A percentile compares a stretch with the other conserved stretches of the same genome.
These are phyloP conservation scores for Eupithecia inturbata DNA, from an alignment of 2,888 invertebrate genomes.

Conservation along the genomic window DNA sequence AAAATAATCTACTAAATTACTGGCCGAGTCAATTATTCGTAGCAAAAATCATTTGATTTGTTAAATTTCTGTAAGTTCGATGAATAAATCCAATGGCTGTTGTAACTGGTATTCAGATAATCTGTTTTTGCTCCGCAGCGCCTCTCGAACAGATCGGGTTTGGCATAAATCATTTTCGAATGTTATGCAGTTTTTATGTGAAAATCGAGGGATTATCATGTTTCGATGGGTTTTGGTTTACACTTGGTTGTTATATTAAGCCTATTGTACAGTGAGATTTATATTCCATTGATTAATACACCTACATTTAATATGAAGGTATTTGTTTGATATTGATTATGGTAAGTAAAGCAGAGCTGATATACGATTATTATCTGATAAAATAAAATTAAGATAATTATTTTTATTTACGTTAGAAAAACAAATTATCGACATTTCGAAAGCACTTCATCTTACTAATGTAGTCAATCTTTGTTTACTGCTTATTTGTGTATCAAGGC, in stretches of 20 bases:
- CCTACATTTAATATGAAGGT: neutral
- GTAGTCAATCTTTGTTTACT: neutral
- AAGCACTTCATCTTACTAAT: neutral
- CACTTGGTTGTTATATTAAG: constrained; percentile 32
- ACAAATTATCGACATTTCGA: neutral
- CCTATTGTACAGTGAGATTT: constrained; percentile 29
- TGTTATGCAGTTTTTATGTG: constrained; percentile 77
- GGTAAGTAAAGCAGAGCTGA: neutral
- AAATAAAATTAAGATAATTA: neutral
- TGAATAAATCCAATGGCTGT: constrained; percentile 66
- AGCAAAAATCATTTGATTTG: too few relatives aligned
- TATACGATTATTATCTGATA: neutral
- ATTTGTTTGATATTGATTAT: neutral
- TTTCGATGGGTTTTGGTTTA: constrained; percentile 60
- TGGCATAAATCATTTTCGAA: constrained; percentile 79
- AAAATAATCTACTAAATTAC: too few relatives aligned
- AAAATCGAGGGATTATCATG: constrained; percentile 70
- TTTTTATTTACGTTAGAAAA: neutral
- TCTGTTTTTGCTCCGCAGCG: constrained; percentile 75
- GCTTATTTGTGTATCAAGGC: constrained; percentile 54
- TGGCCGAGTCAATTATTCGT: too few relatives aligned
- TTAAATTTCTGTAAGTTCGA: constrained; percentile 44
- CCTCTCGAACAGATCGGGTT: constrained; percentile 71
- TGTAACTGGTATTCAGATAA: constrained; percentile 76
- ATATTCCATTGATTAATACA: neutral